Conservation (phyloP, 1,140 invertebrate genomes). For the Listronotus oregonensis region DNA sequence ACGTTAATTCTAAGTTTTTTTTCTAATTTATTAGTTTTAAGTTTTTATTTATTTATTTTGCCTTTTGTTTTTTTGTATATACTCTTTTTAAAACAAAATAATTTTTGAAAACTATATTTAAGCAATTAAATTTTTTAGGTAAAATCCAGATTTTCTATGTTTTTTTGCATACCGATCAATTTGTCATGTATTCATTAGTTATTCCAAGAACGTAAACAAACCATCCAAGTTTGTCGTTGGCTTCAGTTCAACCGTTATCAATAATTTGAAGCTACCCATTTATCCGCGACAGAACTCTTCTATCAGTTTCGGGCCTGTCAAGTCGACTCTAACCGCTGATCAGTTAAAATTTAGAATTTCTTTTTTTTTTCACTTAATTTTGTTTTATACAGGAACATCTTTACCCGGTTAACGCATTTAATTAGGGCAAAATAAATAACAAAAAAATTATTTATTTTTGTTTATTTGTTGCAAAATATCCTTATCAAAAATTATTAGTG, state of each 20-base stretch:
- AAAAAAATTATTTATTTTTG: too few relatives aligned
- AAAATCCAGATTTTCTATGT: slow-evolving; percentile 36
- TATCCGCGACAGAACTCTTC: slow-evolving; percentile 45
- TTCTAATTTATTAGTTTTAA: too few relatives aligned
- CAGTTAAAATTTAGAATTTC: slow-evolving; percentile 16
- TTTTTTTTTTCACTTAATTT: not conserved
- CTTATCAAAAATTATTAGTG: too few relatives aligned
- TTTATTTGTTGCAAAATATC: too few relatives aligned
- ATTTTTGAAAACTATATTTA: too few relatives aligned
- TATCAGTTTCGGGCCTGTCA: slow-evolving; percentile 43
- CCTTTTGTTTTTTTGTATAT: too few relatives aligned
- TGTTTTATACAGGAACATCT: too few relatives aligned
- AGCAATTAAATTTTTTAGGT: not conserved
- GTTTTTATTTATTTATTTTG: too few relatives aligned
- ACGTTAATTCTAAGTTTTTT: too few relatives aligned
- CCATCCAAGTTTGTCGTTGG: slow-evolving; percentile 44
- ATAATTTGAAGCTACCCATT: slow-evolving; percentile 44
- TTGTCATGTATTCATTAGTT: slow-evolving; percentile 48
- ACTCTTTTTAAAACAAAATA: too few relatives aligned
- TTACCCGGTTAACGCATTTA: too few relatives aligned
- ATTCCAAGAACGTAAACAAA: slow-evolving; percentile 45
- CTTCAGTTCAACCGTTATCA: slow-evolving; percentile 45
- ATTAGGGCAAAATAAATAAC: too few relatives aligned
- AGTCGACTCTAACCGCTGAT: slow-evolving; percentile 39
- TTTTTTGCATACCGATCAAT: slow-evolving; percentile 42